Evolutionary conservation across 2,113 vertebrate genomes (phyloP).

Genomic region (Phylloscopus trochiloides): DNA sequence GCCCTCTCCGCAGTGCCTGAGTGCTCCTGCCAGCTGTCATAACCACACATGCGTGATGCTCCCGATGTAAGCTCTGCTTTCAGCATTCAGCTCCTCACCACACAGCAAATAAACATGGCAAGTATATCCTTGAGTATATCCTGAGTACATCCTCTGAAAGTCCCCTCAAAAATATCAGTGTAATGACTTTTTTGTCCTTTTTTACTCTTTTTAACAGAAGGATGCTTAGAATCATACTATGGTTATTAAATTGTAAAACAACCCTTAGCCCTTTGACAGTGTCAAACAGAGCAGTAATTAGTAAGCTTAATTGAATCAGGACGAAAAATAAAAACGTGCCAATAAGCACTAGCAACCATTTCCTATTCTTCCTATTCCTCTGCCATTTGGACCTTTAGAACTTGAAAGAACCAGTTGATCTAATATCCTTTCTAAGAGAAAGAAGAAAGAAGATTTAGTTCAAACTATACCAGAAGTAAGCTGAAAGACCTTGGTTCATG

Average conservation of each 20-base stretch:
- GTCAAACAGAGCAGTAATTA: not conserved
- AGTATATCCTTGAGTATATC: no score
- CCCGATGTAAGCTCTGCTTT: not conserved
- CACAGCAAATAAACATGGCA: not conserved
- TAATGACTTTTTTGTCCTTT: not conserved
- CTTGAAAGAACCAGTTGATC: not conserved
- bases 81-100: not conserved
- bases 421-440: not conserved
- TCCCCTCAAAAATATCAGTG: not conserved
- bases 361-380: not conserved
- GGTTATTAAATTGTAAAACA: not conserved
- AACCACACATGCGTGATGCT: not conserved
- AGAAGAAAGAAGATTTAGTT: not conserved
- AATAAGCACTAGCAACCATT: not conserved
- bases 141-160: not conserved
- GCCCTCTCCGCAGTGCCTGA: not conserved
- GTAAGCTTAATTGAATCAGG: not conserved
- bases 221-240: not conserved
- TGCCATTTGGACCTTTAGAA: not conserved
- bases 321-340: not conserved
- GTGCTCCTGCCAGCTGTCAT: constrained; percentile 12
- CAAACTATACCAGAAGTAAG: not conserved
- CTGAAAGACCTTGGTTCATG: not conserved
- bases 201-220: not conserved
- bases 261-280: not conserved